Conservation (phyloP, 2,888 invertebrate species). For the Meiosimyza platycephala region DNA sequence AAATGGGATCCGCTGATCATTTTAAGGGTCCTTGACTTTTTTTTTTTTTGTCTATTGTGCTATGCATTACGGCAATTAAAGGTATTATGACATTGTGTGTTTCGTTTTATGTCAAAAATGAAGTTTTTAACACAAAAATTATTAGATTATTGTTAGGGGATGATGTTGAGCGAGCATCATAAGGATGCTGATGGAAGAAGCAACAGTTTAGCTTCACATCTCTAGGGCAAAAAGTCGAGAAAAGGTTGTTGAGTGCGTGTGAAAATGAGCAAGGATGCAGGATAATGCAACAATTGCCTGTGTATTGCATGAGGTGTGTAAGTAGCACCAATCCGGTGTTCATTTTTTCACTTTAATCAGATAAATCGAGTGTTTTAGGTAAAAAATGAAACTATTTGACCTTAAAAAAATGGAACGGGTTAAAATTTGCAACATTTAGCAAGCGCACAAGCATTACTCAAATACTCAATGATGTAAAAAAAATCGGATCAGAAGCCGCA, state of each 20-base stretch:
- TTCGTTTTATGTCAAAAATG: slow-evolving; percentile 63
- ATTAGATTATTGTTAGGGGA: slow-evolving; percentile 51
- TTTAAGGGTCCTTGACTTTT: slow-evolving; percentile 65
- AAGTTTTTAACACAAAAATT: slow-evolving; percentile 60
- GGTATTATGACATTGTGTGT: slow-evolving; percentile 59
- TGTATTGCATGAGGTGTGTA: slow-evolving; percentile 43
- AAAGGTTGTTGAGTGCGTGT: slow-evolving; percentile 59
- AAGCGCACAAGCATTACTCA: too few species aligned
- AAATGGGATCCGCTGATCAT: slow-evolving; percentile 56
- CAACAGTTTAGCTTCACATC: slow-evolving; percentile 42
- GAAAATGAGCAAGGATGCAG: slow-evolving; percentile 51
- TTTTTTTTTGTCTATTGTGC: slow-evolving; percentile 34
- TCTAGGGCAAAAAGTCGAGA: slow-evolving; percentile 13
- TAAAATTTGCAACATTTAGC: background rate
- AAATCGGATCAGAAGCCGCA: slow-evolving; percentile 24
- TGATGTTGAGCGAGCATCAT: slow-evolving; percentile 42
- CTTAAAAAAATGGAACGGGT: background rate
- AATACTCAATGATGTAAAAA: background rate
- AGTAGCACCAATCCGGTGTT: slow-evolving; percentile 48
- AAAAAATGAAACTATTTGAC: background rate
- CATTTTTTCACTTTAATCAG: slow-evolving; percentile 30
- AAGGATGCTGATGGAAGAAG: slow-evolving; percentile 31
- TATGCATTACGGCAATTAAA: slow-evolving; percentile 51
- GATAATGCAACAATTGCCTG: slow-evolving; percentile 23
- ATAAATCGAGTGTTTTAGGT: background rate